phyloP scores from a whole-genome alignment of 2,888 invertebrate genomes.

The Drosophila tripunctata region DNA sequence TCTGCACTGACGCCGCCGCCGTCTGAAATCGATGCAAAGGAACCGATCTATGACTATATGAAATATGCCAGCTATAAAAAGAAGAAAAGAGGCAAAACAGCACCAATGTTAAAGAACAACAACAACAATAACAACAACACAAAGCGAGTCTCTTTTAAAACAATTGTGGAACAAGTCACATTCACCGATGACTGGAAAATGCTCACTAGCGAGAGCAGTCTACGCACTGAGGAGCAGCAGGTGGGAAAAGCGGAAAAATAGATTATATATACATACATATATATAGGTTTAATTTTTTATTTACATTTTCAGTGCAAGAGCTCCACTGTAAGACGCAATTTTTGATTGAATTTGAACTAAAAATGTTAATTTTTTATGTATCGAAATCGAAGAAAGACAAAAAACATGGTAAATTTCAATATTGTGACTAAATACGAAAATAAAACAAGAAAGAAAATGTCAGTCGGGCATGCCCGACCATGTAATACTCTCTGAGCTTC shows the following conservation, averaged over 20 bases:
- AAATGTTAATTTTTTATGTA: conserved; percentile 33
- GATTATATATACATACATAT: background rate
- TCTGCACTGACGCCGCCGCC: background rate
- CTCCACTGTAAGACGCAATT: conserved; percentile 40
- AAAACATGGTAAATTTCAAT: too few species aligned
- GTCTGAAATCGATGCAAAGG: conserved; percentile 3
- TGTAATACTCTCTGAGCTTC: too few species aligned
- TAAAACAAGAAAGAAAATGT: too few species aligned
- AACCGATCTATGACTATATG: conserved; percentile 61
- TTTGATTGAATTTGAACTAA: conserved; percentile 13
- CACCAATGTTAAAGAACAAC: background rate
- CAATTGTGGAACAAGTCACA: conserved; percentile 52
- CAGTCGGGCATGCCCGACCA: too few species aligned
- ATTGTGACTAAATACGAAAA: too few species aligned
- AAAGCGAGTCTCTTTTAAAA: conserved; percentile 52
- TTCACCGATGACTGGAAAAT: conserved; percentile 60
- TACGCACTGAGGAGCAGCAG: conserved; percentile 66
- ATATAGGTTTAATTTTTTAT: background rate
- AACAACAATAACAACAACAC: too few species aligned
- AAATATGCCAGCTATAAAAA: conserved; percentile 52
- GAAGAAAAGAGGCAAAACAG: conserved; percentile 32
- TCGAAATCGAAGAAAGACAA: conserved; percentile 4
- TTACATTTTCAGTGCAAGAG: conserved; percentile 45
- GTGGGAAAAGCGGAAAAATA: conserved; percentile 34
- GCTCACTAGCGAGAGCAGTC: conserved; percentile 24